A percentile compares a stretch with the other conserved stretches of the same genome.
Evolutionary conservation across 2,113 vertebrate genomes (phyloP).

Genomic region (Picathartes gymnocephalus): DNA sequence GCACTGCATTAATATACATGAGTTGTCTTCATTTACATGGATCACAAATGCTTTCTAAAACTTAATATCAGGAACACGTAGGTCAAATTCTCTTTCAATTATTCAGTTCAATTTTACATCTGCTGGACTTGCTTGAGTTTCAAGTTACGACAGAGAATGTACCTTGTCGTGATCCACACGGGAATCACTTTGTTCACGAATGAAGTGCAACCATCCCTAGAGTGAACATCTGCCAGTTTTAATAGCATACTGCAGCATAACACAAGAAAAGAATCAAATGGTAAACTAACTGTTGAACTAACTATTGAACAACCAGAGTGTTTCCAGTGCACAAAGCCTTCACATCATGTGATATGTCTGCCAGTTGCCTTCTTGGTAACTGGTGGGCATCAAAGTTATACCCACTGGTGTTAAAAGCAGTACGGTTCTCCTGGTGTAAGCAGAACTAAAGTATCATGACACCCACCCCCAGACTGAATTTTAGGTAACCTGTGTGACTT

Average conservation of each 20-base stretch:
- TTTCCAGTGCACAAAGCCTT: neutral
- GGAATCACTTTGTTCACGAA: neutral
- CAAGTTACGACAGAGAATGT: neutral
- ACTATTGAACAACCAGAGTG: neutral
- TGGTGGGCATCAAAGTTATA: neutral
- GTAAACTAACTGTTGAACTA: neutral
- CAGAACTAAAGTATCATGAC: neutral
- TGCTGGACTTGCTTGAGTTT: neutral
- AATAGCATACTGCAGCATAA: neutral
- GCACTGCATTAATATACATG: neutral
- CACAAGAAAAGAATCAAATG: neutral
- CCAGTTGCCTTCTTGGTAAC: neutral
- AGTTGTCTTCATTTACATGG: neutral
- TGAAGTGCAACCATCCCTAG: neutral
- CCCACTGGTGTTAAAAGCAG: neutral
- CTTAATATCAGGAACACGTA: neutral
- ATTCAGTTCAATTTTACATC: neutral
- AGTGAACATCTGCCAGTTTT: neutral
- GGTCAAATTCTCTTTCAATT: neutral
- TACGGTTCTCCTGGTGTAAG: neutral
- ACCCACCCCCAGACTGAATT: rapidly evolving
- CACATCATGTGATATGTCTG: rapidly evolving
- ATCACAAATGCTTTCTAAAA: neutral
- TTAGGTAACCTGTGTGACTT: neutral
- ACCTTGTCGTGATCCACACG: neutral